phyloP scores from a whole-genome alignment of 2,113 vertebrate genomes.

The Syrrhaptes paradoxus region DNA sequence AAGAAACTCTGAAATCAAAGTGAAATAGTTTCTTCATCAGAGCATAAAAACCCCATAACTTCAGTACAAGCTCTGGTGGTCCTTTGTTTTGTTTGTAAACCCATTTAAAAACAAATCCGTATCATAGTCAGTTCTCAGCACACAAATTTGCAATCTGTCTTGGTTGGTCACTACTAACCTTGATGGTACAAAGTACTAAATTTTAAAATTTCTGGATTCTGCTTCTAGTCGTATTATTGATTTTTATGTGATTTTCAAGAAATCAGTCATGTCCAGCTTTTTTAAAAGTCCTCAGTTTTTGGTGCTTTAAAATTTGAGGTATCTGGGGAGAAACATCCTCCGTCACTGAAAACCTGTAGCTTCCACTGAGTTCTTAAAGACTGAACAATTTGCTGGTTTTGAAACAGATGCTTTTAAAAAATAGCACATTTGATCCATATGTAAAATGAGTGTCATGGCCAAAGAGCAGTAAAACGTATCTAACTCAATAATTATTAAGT shows the following conservation, averaged over 20 bases:
- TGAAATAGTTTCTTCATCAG: slow-evolving; percentile 48
- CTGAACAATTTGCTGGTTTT: background rate
- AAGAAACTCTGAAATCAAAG: slow-evolving; percentile 53
- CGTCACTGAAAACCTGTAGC: background rate
- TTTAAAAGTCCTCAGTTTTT: background rate
- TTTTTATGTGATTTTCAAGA: background rate
- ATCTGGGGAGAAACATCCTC: background rate
- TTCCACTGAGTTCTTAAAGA: fast-evolving
- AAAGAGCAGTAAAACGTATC: background rate
- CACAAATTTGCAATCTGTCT: background rate
- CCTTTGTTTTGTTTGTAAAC: background rate
- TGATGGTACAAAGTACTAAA: background rate
- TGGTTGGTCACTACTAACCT: background rate
- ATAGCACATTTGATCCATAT: fast-evolving
- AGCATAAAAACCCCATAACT: background rate
- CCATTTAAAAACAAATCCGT: background rate
- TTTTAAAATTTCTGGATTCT: background rate
- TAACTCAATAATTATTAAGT: fast-evolving
- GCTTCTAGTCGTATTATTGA: background rate
- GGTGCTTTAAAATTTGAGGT: background rate
- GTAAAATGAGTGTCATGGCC: background rate
- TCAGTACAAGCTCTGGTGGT: background rate
- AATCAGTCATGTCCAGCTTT: background rate
- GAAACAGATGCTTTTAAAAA: background rate
- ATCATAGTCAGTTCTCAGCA: background rate